These are phyloP conservation scores for Papilio demoleus DNA, from an alignment of 2,888 invertebrate species.

Conservation along the genomic window DNA sequence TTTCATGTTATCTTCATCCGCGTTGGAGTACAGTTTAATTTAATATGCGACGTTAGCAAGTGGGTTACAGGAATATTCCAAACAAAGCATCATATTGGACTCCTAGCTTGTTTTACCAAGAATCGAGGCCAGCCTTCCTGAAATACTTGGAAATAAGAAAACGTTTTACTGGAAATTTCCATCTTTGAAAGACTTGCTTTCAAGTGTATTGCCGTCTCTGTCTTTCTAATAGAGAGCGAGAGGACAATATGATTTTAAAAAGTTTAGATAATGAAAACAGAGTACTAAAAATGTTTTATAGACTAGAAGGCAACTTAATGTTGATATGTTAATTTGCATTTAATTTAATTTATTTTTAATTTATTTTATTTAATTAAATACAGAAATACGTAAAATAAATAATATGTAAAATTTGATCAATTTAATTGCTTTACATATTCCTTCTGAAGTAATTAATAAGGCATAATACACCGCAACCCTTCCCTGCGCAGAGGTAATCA, in stretches of 20 bases:
- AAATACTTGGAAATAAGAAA: conserved; percentile 4
- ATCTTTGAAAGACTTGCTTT: neutral
- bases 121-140: conserved; percentile 2
- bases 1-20: conserved; percentile 70
- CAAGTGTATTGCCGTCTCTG: neutral
- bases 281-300: neutral
- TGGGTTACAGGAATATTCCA: conserved; percentile 59
- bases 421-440: conserved; percentile 63
- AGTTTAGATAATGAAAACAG: neutral
- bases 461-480: conserved; percentile 51
- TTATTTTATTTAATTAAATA: no score
- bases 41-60: conserved; percentile 68
- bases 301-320: no score
- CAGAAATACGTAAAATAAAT: conserved; percentile 15
- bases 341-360: no score
- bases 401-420: conserved; percentile 59
- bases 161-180: neutral
- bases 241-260: neutral
- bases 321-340: no score
- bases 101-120: conserved; percentile 12
- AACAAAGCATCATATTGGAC: conserved; percentile 50
- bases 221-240: neutral
- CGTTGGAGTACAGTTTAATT: conserved; percentile 67
- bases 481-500: conserved; percentile 65
- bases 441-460: conserved; percentile 59